These are phyloP conservation scores for Pachydiplax longipennis DNA, from an alignment of 2,888 invertebrate species.

Conservation along the genomic window DNA sequence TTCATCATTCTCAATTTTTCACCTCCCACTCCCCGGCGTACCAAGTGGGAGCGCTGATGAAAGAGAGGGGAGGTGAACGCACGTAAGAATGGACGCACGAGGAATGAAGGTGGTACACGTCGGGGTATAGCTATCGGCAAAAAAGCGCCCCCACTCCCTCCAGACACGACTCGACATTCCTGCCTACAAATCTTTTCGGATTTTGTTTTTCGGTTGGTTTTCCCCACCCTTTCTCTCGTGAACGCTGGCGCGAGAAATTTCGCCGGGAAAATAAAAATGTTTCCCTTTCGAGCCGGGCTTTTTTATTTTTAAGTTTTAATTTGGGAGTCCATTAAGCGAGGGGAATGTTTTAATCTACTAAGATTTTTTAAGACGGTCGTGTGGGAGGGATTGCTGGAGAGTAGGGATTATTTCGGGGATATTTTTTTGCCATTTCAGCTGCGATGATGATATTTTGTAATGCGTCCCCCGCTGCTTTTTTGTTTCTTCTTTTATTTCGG, in stretches of 20 bases:
- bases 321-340: conserved; percentile 38
- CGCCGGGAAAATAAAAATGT: conserved; percentile 29
- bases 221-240: neutral
- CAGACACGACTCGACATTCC: neutral
- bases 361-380: neutral
- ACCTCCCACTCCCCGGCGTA: neutral
- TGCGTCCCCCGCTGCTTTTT: neutral
- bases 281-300: neutral
- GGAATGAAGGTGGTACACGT: neutral
- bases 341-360: conserved; percentile 42
- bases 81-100: neutral
- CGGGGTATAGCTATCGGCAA: neutral
- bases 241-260: conserved; percentile 25
- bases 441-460: conserved; percentile 26
- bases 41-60: neutral
- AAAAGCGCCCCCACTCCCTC: neutral
- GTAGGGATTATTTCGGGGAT: conserved; percentile 22
- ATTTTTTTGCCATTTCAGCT: neutral
- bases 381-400: neutral
- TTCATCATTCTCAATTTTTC: conserved; percentile 35
- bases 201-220: conserved; percentile 9
- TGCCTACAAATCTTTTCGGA: neutral
- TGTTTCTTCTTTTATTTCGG: neutral
- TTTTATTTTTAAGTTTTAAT: conserved; percentile 17
- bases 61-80: neutral